Conservation (phyloP, 1,140 invertebrate species). For the Gyrodactylus salaris region DNA sequence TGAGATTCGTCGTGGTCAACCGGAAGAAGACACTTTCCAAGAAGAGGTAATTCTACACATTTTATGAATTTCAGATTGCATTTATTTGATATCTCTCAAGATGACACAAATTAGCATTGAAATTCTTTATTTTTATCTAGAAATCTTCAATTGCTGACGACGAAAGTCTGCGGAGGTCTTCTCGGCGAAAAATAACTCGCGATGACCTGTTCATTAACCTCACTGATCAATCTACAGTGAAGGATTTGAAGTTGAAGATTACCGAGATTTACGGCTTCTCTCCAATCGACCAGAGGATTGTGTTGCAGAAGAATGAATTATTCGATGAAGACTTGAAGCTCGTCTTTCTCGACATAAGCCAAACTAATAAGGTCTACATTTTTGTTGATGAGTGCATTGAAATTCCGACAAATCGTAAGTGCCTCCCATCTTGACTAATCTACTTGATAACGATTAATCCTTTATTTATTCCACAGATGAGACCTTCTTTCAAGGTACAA, state of each 20-base stretch:
- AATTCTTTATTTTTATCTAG: not conserved
- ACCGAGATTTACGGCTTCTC: not conserved
- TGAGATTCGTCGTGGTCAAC: not conserved
- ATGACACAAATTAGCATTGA: not conserved
- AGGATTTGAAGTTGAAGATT: not conserved
- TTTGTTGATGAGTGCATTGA: not conserved
- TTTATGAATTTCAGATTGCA: not conserved
- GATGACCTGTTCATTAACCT: not conserved
- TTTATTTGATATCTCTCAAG: no score
- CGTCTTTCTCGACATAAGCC: not conserved
- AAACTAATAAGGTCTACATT: not conserved
- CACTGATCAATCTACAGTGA: not conserved
- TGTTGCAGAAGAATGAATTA: not conserved
- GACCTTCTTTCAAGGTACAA: not conserved
- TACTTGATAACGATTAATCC: not conserved
- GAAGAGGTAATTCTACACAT: not conserved
- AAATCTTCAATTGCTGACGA: not conserved
- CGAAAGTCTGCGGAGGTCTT: not conserved
- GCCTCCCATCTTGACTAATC: no score
- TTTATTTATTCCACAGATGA: not conserved
- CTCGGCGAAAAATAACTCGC: not conserved
- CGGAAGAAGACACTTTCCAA: not conserved
- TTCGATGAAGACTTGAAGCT: not conserved
- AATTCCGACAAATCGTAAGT: not conserved
- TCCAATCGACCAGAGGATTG: not conserved